These are phyloP conservation scores for Xanthia togata DNA, from an alignment of 2,888 invertebrate genomes.

Conservation along the genomic window DNA sequence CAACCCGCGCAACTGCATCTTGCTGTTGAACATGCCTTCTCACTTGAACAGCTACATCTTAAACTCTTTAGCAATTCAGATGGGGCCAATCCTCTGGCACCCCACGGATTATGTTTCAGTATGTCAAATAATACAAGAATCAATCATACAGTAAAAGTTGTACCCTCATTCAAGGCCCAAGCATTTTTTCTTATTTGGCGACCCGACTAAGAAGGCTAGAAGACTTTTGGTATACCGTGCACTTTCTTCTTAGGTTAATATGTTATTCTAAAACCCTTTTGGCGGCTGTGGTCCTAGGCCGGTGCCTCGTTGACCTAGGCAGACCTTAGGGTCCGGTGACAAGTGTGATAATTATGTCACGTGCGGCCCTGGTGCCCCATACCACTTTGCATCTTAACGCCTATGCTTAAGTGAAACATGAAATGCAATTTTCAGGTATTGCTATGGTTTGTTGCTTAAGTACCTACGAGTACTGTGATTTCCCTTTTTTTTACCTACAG, in stretches of 20 bases:
- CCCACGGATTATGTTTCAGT: too few species aligned
- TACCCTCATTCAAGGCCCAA: too few species aligned
- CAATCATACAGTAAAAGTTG: too few species aligned
- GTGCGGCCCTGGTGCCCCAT: not conserved
- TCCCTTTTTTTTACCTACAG: slow-evolving; percentile 17
- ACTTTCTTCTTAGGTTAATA: not conserved
- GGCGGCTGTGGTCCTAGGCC: not conserved
- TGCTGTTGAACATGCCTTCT: too few species aligned
- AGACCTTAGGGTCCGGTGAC: not conserved
- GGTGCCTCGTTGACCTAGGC: not conserved
- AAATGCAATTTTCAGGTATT: not conserved
- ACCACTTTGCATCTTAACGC: not conserved
- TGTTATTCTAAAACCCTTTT: not conserved
- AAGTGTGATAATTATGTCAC: not conserved
- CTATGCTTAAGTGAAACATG: not conserved
- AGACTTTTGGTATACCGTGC: not conserved
- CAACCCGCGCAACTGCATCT: too few species aligned
- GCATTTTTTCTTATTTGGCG: too few species aligned
- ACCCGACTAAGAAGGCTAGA: too few species aligned
- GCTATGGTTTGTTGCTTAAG: not conserved
- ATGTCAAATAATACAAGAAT: too few species aligned
- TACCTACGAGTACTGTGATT: not conserved
- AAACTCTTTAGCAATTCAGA: too few species aligned
- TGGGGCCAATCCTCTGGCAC: too few species aligned
- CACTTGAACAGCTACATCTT: too few species aligned